Base-by-base conservation (phyloP, 2,888 invertebrate genomes). In the Campoplex capitator region DNA sequence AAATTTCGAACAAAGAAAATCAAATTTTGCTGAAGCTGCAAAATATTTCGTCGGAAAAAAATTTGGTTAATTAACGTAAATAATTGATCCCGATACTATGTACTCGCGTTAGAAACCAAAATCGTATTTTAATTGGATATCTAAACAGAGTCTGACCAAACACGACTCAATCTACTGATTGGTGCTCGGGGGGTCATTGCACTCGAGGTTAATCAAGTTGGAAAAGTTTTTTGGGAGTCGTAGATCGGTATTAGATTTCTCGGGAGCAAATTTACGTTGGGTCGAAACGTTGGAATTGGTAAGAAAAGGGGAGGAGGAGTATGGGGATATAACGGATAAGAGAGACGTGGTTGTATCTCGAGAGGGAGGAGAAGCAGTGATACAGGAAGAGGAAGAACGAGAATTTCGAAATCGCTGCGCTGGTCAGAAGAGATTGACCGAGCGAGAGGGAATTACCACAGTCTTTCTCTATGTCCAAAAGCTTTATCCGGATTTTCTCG, bases 381-480 rank as follows among this genome's bases (percentile, higher is more conserved):
- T 51, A 45, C 81, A 62, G 16, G 62, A 62, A 32, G 62, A 32
- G 32, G 32, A 81, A 74, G 77, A 76, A 80, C 71, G 76, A 58
- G 81, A 56, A 81, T 86, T 71, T 81, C 71, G 80, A 81, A 86
- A 86, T 84, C 86, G 86, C 86, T 86, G 84, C 84, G 84, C 71
- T 84, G 86, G 84, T 78, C 81, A 84, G 84, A 87, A 84, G 84
- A 87, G 84, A 84, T 87, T 87, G 75, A 54, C 81, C 77, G 54
- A 74, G 68, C 84, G 84, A 84, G 54, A 74, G 68, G 81, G 84
- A 84, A 87, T 84, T 87, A 84, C 81, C 77, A 76, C 70, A 23
- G 23, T 23, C 23, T 23, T 23, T 65, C 74, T 68, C 70, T 67
- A 23, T 73, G 51, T 76, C 35, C 35, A 67, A 48, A 67, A 70